Evolutionary conservation across 2,888 invertebrate genomes (phyloP), one percentile per base, ranked within the genome.

Genomic region (Watsonalla cultraria): DNA sequence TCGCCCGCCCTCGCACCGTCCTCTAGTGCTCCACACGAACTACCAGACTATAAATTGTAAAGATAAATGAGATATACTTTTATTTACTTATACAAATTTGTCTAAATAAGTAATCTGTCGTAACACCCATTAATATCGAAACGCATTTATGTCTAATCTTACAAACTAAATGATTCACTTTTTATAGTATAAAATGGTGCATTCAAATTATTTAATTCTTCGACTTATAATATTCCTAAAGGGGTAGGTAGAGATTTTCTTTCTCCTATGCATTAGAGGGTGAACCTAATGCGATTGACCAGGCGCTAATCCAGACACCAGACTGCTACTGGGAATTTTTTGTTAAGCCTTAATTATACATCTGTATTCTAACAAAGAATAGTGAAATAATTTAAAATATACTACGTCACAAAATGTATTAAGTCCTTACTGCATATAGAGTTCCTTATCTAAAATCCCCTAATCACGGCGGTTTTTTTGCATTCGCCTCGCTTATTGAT

Each of bases 51-150:
- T 88, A 89, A 89, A 88, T 89, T 74, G 72, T 70, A 66, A 76
- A 86, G 88, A 88, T 88, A 84, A 85, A 89, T 85, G 87, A 80
- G 78, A 78, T 79, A 84, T 84, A 80, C 81, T 68, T 84, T 78
- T 84, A 84, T 86, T 81, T 81, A 82, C 81, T 83, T 84, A 84
- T 82, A 77, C 82, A 84, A 82, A 73, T 80, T 78, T 72, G 68
- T 77, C 74, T 72, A 85, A 82, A 82, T 84, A 84, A 78, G 74
- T 86, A 80, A 86, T 86, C 82, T 82, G 76, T 81, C 75, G 72
- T 78, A 82, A 78, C 64, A 72, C 64, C 78, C 78, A 87, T 88
- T 87, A 87, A 89, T 87, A 82, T 71, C 57, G 62, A 71, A 78
- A 77, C 74, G 79, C 81, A 76, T 78, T 66, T 75, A 67, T 69